Percentiles rank a stretch among this genome's conserved stretches.
Conservation (phyloP, 2,888 invertebrate species). For the Cancer borealis region DNA sequence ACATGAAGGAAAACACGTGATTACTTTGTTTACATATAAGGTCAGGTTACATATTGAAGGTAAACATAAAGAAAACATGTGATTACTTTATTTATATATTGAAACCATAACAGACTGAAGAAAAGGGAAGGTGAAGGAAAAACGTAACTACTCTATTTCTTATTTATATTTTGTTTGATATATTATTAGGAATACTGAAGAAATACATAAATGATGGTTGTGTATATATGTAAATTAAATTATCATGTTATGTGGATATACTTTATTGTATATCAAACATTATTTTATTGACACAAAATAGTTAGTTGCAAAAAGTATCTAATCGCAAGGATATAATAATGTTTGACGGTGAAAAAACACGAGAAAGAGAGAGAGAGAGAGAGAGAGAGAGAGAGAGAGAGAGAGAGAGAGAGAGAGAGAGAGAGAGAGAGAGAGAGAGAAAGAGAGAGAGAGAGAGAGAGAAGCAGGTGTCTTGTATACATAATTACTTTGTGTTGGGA, state of each 20-base stretch:
- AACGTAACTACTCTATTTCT: neutral
- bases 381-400: neutral
- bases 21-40: too few relatives aligned
- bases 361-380: neutral
- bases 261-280: neutral
- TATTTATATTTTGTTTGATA: too few relatives aligned
- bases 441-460: neutral
- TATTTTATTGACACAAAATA: too few relatives aligned
- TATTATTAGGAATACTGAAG: too few relatives aligned
- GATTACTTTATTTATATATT: neutral
- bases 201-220: too few relatives aligned
- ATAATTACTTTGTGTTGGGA: neutral
- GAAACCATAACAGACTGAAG: neutral
- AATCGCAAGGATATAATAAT: neutral
- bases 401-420: slow-evolving; percentile 4
- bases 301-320: too few relatives aligned
- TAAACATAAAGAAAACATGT: neutral
- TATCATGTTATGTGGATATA: neutral
- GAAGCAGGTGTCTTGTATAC: neutral
- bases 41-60: too few relatives aligned
- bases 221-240: too few relatives aligned
- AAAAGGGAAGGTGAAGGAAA: neutral
- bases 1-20: too few relatives aligned
- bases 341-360: neutral
- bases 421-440: neutral